Evolutionary conservation across 2,113 vertebrate species (phyloP).

Genomic region (Antigone vipio): DNA sequence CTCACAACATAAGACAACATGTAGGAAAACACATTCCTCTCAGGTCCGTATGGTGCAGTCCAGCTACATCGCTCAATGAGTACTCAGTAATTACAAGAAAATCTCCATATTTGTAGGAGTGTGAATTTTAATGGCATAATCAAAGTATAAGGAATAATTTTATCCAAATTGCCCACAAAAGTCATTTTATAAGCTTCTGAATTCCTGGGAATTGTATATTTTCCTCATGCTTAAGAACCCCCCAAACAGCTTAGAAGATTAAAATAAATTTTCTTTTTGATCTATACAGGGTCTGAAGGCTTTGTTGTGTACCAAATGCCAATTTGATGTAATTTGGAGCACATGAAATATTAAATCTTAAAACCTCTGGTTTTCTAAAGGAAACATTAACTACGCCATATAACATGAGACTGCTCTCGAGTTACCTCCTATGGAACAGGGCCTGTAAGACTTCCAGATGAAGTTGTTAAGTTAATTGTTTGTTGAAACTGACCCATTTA

Average conservation of each 20-base stretch:
- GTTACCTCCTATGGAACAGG: background rate
- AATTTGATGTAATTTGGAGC: constrained; percentile 60
- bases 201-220: background rate
- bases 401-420: constrained; percentile 29
- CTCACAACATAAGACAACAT: background rate
- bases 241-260: constrained; percentile 23
- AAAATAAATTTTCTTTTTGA: constrained; percentile 48
- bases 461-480: constrained; percentile 47
- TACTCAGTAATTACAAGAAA: background rate
- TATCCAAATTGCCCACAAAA: constrained; percentile 24
- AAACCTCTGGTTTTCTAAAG: constrained; percentile 50
- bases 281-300: constrained; percentile 11
- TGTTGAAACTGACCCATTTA: constrained; percentile 62
- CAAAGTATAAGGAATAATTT: constrained; percentile 5
- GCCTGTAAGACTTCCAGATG: constrained; percentile 16
- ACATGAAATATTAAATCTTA: constrained; percentile 63
- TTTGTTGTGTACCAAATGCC: constrained; percentile 47
- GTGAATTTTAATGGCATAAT: constrained; percentile 37
- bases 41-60: background rate
- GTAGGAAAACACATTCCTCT: background rate
- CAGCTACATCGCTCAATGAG: background rate
- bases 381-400: constrained; percentile 44
- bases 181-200: constrained; percentile 38
- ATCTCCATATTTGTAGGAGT: background rate
- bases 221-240: background rate